Conservation (phyloP, 2,113 vertebrate genomes). For the Siniperca knerii region DNA sequence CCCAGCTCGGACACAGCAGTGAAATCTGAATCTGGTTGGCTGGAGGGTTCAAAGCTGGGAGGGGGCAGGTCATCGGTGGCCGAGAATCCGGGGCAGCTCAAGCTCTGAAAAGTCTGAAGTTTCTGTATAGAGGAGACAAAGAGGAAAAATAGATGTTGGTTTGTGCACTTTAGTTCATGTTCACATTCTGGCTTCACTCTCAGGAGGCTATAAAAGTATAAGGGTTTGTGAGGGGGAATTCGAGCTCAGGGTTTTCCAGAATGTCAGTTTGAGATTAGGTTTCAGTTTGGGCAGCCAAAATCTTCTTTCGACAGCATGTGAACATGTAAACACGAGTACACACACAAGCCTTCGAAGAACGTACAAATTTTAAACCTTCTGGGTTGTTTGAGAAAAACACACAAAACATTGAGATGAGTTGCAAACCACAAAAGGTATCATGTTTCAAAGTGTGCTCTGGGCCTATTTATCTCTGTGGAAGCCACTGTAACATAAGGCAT, state of each 20-base stretch:
- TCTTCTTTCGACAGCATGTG: constrained; percentile 38
- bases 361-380: constrained; percentile 25
- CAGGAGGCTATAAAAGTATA: constrained; percentile 25
- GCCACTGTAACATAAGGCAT: constrained; percentile 18
- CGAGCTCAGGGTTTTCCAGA: constrained; percentile 49
- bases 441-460: constrained; percentile 48
- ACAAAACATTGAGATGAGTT: constrained; percentile 52
- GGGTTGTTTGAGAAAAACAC: constrained; percentile 29
- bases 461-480: constrained; percentile 41
- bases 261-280: constrained; percentile 56
- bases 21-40: constrained; percentile 83
- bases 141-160: constrained; percentile 16
- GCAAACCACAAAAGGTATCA: constrained; percentile 61
- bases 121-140: constrained; percentile 82
- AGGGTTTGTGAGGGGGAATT: constrained; percentile 27
- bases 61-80: constrained; percentile 68
- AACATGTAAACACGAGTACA: constrained; percentile 58
- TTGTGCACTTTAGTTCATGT: neutral
- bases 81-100: constrained; percentile 86
- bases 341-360: constrained; percentile 19
- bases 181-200: constrained; percentile 29
- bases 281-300: constrained; percentile 53
- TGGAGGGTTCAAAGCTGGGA: constrained; percentile 50
- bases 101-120: constrained; percentile 91
- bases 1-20: constrained; percentile 83